Evolutionary conservation across 2,113 vertebrate species (phyloP), one percentile per base, ranked within the genome.

Genomic region (Aix galericulata): DNA sequence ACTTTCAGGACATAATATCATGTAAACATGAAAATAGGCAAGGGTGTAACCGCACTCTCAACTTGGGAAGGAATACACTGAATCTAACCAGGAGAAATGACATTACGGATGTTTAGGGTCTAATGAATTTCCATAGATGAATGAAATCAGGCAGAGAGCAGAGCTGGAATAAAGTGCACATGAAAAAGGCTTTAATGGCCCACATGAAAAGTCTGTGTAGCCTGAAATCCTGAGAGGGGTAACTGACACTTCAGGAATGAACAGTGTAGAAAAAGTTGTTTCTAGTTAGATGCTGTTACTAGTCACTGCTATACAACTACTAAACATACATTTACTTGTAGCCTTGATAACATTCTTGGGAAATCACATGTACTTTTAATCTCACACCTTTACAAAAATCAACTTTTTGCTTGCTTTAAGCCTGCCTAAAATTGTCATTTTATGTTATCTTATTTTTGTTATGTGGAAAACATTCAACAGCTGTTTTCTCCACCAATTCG

Each of bases 91-190:
- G 0, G 0, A 48, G 29, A 79, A 81, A 81, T 38, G 53, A 86
- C 64, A 38, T 55, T 76, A 87, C 34, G 40, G 64, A 82, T 78
- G 36, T 88, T 76, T 56, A 84, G 58, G 67, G 48, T 82, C 32
- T 50, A 87, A 13, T 31, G 53, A 42, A 76, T 27, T 36, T 89
- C 58, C 15, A 64, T 76, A 95, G 18, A 59, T 82, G 76, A 87
- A 91, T 46, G n/a, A 92, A 91, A 88, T 12, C 52, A 71, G 50
- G 55, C 82, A 93, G 82, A 82, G 44, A 91, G 68, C 29, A 89
- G 44, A 95, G 34, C 34, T 73, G 53, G 38, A 89, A 82, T 88
- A 89, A 84, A 20, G 34, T 48, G 82, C 74, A 86, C 55, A 62
- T 63, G 44, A 86, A 91, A 91, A 88, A 36, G 31, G 12, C 50